These are phyloP conservation scores for Notiomystis cincta DNA, from an alignment of 2,113 vertebrate species.

Conservation along the genomic window DNA sequence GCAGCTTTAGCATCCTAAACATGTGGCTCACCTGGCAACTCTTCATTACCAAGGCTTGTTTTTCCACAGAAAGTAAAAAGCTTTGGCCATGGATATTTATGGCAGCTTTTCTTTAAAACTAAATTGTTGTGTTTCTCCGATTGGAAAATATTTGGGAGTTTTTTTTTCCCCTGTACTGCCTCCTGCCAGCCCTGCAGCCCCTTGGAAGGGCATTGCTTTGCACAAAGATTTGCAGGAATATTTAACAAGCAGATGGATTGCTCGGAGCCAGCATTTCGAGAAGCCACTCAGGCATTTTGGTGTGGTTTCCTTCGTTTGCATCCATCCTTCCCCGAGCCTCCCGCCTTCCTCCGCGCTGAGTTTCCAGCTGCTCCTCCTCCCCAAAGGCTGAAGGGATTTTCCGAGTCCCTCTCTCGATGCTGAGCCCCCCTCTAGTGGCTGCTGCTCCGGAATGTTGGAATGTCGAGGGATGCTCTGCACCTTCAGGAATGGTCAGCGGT, in stretches of 20 bases:
- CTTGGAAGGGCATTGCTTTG: neutral
- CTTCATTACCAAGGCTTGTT: neutral
- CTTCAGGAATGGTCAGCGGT: neutral
- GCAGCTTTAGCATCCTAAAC: neutral
- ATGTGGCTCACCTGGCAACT: neutral
- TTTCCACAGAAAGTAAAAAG: neutral
- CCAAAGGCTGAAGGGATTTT: neutral
- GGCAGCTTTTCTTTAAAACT: neutral
- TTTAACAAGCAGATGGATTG: no score
- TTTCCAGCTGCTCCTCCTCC: neutral
- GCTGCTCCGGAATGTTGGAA: neutral
- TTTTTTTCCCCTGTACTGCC: neutral
- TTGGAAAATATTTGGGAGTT: neutral
- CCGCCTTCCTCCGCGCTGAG: neutral
- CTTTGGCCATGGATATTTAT: fast-evolving
- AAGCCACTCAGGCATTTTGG: fast-evolving
- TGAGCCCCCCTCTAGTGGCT: slow-evolving; percentile 22
- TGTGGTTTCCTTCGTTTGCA: neutral
- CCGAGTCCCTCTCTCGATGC: neutral
- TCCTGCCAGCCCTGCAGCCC: neutral
- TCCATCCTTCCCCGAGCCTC: neutral
- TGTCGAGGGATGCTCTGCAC: fast-evolving
- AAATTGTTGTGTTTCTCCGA: neutral
- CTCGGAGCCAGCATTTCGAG: neutral
- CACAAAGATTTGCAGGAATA: neutral